Conservation (phyloP, 2,113 vertebrate species). For the Lophochroa leadbeateri region DNA sequence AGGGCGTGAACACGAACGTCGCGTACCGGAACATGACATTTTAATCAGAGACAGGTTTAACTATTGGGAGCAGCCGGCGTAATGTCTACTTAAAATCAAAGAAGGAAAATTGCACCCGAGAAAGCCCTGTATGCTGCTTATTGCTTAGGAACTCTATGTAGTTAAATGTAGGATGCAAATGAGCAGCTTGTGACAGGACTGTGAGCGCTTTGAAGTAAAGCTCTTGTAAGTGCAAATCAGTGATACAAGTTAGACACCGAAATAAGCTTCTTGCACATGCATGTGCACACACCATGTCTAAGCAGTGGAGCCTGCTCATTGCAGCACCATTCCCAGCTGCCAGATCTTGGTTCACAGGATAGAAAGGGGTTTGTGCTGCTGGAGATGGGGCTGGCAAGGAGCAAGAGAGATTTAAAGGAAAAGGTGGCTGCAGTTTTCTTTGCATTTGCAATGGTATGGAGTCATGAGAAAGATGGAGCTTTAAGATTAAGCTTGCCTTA, state of each 20-base stretch:
- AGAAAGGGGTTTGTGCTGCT: background rate
- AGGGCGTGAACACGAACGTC: background rate
- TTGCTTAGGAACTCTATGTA: background rate
- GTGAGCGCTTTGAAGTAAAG: background rate
- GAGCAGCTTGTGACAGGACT: background rate
- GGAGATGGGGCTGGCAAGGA: background rate
- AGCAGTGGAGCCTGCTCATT: background rate
- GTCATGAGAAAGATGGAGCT: background rate
- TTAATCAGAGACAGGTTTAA: slow-evolving; percentile 7
- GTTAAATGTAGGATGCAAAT: background rate
- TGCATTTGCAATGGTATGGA: background rate
- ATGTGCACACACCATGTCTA: background rate
- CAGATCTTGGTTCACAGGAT: background rate
- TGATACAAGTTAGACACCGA: background rate
- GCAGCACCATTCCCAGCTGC: background rate
- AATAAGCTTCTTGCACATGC: background rate
- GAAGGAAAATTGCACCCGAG: background rate
- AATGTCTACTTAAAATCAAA: background rate
- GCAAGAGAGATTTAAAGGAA: background rate
- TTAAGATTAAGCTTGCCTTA: background rate
- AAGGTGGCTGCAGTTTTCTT: background rate
- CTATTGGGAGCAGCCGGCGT: background rate
- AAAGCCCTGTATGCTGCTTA: background rate
- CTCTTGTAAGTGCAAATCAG: background rate
- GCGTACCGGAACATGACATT: background rate